Conservation (phyloP, 2,797 vertebrate species). For the Schizopygopsis malacanthus region DNA sequence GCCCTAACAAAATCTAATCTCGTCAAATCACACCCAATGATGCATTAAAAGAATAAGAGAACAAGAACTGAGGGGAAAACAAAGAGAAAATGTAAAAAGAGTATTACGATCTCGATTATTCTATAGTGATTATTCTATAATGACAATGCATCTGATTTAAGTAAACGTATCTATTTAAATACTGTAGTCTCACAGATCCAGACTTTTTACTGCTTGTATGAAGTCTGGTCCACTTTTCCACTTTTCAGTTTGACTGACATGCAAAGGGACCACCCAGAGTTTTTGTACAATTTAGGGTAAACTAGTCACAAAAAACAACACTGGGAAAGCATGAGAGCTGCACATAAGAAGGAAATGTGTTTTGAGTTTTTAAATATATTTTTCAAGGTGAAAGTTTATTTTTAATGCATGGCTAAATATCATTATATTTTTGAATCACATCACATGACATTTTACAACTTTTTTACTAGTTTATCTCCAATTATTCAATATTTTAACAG, state of each 20-base stretch:
- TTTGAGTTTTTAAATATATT: not conserved
- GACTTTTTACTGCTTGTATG: not conserved
- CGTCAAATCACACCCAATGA: constrained; percentile 2
- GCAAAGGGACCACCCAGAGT: not conserved
- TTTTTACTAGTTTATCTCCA: not conserved
- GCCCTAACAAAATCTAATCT: constrained; percentile 25
- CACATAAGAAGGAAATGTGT: not conserved
- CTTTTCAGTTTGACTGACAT: not conserved
- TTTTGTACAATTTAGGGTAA: not conserved
- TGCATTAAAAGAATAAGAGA: not conserved
- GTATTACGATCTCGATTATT: not conserved
- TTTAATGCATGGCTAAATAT: not conserved
- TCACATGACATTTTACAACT: not conserved
- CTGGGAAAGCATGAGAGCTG: not conserved
- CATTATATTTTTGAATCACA: not conserved
- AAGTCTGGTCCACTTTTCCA: not conserved
- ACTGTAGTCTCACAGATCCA: not conserved
- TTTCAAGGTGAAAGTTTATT: not conserved
- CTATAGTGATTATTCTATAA: not conserved
- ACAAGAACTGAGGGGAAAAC: not conserved
- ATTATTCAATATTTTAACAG: not conserved
- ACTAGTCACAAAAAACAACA: not conserved
- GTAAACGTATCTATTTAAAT: not conserved
- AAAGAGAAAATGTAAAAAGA: not conserved
- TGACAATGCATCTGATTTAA: not conserved